Base-by-base conservation (phyloP, 2,888 invertebrate species). In the Thumatha senex region DNA sequence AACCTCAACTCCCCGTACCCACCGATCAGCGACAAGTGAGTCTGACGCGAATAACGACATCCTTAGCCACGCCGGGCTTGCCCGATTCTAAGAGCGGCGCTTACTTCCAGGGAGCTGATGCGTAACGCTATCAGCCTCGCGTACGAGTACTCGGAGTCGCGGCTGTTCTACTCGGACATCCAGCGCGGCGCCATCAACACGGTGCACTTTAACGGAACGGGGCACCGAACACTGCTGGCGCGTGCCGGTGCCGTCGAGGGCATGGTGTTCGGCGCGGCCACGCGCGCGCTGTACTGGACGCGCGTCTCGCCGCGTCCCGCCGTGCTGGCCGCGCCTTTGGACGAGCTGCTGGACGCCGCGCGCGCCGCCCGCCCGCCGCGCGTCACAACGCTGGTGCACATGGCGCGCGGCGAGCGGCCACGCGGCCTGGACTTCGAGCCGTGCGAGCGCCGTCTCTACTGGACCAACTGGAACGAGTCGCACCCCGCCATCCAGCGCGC, bases 401-500 rank as follows among this genome's bases (percentile, higher is more conserved):
- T 97, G 63, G 89, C 92, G 53, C 73, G 90, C 5, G 94, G 94
- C 55, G 97, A 97, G 80, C 96, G 97, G 63, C 97, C 97, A 0
- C 89, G 98, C 31, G 97, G 97, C 38, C 95, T 98, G 61, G 96
- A 95, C 18, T 93, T 97, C 24, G 97, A 98, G 80, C 95, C 96
- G 46, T 98, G 98, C 80, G 93, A 94, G 62, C 86, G 62, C 68
- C 92, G 93, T 12, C 84, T 96, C 43, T 98, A 96, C 86, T 98
- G 97, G 97, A 97, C 96, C 8, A 97, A 98, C 88, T 98, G 98
- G 97, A 96, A 97, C 86, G 94, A 94, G 55, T 92, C 95, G 48
- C 92, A 93, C 41, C 97, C 98, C 0, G 93, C 94, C 59, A 96
- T 98, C 65, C 96, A 97, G 84, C 93, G 97, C 57, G 95, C 96